A percentile compares a stretch with the other conserved stretches of the same genome.
Conservation (phyloP, 2,113 vertebrate genomes). For the Pygoscelis antarcticus region DNA sequence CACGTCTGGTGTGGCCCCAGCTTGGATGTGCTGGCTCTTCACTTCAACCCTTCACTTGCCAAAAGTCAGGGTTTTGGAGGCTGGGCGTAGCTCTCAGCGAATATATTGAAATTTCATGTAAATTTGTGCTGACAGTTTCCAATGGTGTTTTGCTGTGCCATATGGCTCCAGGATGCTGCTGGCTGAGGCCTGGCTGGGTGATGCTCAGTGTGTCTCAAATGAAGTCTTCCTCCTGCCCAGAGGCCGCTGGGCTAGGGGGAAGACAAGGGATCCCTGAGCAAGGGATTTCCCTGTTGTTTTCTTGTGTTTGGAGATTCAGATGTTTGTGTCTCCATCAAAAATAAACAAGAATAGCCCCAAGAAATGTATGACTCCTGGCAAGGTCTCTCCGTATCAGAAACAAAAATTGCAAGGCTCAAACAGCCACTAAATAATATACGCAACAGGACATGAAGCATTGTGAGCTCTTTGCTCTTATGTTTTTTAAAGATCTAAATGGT, state of each 20-base stretch:
- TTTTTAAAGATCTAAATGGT: background rate
- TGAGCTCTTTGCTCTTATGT: background rate
- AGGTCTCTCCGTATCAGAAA: background rate
- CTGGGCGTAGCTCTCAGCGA: background rate
- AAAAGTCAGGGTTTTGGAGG: background rate
- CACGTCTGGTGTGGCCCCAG: background rate
- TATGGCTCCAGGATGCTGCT: background rate
- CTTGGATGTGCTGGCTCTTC: background rate
- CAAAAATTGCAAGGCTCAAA: background rate
- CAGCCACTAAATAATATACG: background rate
- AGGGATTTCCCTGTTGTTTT: background rate
- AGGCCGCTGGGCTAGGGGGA: background rate
- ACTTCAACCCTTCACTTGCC: background rate
- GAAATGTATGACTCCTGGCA: background rate
- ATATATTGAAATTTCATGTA: background rate
- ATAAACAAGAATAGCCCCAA: background rate
- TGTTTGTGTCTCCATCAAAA: background rate
- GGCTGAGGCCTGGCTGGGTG: background rate
- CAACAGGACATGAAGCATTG: background rate
- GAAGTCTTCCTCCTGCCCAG: background rate
- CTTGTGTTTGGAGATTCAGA: background rate
- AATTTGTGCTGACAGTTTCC: background rate
- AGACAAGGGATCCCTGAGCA: background rate
- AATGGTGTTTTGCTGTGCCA: rapidly evolving
- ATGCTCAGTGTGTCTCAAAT: background rate